Evolutionary conservation across 2,888 invertebrate species (phyloP).

Genomic region (Oligia latruncula): DNA sequence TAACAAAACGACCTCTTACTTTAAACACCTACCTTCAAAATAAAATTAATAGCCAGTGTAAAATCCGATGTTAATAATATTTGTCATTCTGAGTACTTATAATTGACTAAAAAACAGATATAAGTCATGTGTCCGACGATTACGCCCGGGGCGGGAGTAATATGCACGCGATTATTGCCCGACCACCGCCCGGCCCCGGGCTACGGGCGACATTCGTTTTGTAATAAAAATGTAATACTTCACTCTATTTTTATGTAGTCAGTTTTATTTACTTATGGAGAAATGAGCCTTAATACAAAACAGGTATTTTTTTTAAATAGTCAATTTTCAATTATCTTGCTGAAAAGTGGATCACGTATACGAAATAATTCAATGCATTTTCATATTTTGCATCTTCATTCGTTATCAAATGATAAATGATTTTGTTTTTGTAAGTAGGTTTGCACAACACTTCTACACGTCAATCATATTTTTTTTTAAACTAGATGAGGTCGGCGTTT

Average conservation of each 20-base stretch:
- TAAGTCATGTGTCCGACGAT: slow-evolving; percentile 58
- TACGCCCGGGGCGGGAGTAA: slow-evolving; percentile 57
- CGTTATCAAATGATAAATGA: background rate
- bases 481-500: no score
- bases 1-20: background rate
- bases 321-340: background rate
- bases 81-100: slow-evolving; percentile 42
- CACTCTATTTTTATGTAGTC: slow-evolving; percentile 27
- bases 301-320: background rate
- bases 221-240: slow-evolving; percentile 57
- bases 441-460: no score
- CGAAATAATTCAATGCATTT: background rate
- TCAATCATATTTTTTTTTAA: no score
- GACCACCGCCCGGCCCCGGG: slow-evolving; percentile 59
- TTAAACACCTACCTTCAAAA: background rate
- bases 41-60: slow-evolving; percentile 17
- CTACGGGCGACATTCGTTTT: slow-evolving; percentile 59
- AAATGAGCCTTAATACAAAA: background rate
- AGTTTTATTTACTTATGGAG: slow-evolving; percentile 40
- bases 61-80: slow-evolving; percentile 39
- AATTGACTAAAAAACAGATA: slow-evolving; percentile 59
- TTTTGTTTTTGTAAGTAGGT: no score
- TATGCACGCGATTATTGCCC: slow-evolving; percentile 63
- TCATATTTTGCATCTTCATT: background rate
- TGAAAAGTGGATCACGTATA: no score